Conservation (phyloP, 2,888 invertebrate genomes). For the Marronus borbonicus region DNA sequence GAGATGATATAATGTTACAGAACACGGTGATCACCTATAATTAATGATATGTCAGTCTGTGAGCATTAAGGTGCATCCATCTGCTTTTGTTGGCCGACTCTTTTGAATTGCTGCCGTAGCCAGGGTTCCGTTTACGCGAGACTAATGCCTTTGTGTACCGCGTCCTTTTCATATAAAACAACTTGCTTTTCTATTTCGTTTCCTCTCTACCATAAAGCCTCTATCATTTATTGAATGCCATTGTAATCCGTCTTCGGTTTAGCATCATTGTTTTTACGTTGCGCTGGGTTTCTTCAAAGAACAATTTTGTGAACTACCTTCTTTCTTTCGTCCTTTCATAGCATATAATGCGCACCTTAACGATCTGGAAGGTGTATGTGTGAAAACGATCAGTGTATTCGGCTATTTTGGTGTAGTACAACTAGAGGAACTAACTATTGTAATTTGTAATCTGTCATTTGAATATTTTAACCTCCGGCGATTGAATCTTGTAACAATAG, state of each 20-base stretch:
- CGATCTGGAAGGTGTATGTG: slow-evolving; percentile 15
- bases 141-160: slow-evolving; percentile 64
- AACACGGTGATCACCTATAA: slow-evolving; percentile 67
- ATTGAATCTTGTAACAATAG: slow-evolving; percentile 8
- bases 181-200: slow-evolving; percentile 64
- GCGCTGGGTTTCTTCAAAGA: slow-evolving; percentile 54
- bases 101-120: slow-evolving; percentile 64
- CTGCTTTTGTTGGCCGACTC: slow-evolving; percentile 66
- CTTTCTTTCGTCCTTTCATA: slow-evolving; percentile 43
- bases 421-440: slow-evolving; percentile 6
- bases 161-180: slow-evolving; percentile 64
- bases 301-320: slow-evolving; percentile 52
- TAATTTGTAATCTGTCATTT: slow-evolving; percentile 25
- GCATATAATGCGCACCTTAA: slow-evolving; percentile 13
- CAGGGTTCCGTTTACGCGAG: slow-evolving; percentile 62
- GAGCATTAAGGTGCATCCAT: slow-evolving; percentile 68
- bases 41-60: slow-evolving; percentile 69
- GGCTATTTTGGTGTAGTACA: slow-evolving; percentile 25
- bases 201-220: slow-evolving; percentile 61
- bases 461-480: neutral
- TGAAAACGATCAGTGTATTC: slow-evolving; percentile 32
- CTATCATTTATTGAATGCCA: slow-evolving; percentile 63
- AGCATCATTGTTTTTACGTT: slow-evolving; percentile 59
- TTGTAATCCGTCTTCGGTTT: slow-evolving; percentile 61
- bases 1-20: slow-evolving; percentile 65